These are phyloP conservation scores for Lissonota sp. DNA, from an alignment of 2,888 invertebrate genomes.

Conservation along the genomic window DNA sequence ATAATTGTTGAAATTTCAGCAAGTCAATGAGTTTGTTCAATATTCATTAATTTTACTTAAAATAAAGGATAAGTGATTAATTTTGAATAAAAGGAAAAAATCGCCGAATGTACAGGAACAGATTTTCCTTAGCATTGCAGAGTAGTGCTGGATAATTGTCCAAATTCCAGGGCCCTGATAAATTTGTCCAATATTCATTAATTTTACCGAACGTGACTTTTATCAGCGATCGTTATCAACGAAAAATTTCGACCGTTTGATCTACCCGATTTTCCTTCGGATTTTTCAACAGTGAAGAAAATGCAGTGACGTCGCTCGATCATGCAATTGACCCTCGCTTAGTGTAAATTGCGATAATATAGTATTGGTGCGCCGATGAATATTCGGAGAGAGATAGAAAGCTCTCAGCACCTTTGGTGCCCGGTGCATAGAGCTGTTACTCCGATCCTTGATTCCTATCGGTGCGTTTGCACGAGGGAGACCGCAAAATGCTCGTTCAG, in stretches of 20 bases:
- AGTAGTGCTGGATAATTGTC: no score
- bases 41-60: no score
- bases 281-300: slow-evolving; percentile 4
- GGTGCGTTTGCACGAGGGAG: slow-evolving; percentile 17
- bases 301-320: slow-evolving; percentile 1
- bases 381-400: background rate
- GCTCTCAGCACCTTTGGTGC: slow-evolving; percentile 35
- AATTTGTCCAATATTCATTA: background rate
- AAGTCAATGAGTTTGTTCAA: background rate
- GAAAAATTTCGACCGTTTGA: slow-evolving; percentile 17
- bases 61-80: no score
- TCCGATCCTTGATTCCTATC: slow-evolving; percentile 44
- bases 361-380: background rate
- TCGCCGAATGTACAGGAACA: no score
- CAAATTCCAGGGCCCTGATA: background rate
- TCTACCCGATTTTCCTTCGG: slow-evolving; percentile 15
- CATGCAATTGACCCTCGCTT: background rate
- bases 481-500: slow-evolving; percentile 19
- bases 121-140: no score
- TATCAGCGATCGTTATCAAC: slow-evolving; percentile 19
- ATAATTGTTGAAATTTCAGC: no score
- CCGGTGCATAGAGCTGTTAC: slow-evolving; percentile 48
- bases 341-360: slow-evolving; percentile 28
- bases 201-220: background rate
- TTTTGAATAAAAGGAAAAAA: no score